Evolutionary conservation across 1,140 invertebrate genomes (phyloP).

Genomic region (Rhizoglyphus robini): DNA sequence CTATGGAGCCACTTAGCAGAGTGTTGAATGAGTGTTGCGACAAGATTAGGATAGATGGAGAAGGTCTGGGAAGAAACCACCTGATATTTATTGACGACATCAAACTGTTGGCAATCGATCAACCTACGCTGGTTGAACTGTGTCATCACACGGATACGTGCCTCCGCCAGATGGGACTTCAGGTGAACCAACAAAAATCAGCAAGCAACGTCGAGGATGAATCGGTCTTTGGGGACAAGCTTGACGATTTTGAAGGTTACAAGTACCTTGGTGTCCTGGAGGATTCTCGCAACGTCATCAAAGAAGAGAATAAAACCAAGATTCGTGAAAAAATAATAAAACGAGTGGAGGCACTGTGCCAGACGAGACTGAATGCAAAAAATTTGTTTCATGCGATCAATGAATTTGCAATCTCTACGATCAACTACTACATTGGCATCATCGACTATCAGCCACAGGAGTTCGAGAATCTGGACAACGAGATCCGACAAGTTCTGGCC

Average conservation of each 20-base stretch:
- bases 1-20: background rate
- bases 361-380: background rate
- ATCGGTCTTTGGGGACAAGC: background rate
- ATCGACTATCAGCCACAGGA: background rate
- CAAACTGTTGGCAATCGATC: background rate
- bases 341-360: background rate
- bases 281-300: background rate
- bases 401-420: too few species aligned
- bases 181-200: background rate
- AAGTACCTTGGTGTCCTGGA: background rate
- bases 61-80: background rate
- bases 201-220: background rate
- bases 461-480: background rate
- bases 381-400: background rate
- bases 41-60: background rate
- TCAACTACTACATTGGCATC: background rate
- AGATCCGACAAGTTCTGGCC: too few species aligned
- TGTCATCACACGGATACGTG: background rate
- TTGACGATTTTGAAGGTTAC: background rate
- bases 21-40: background rate
- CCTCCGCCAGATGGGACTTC: background rate
- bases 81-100: conserved; percentile 4
- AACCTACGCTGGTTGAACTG: background rate
- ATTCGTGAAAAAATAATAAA: background rate
- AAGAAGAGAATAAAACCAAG: background rate